Evolutionary conservation across 2,113 vertebrate genomes (phyloP).

Genomic region (Forbesichthys agassizii): DNA sequence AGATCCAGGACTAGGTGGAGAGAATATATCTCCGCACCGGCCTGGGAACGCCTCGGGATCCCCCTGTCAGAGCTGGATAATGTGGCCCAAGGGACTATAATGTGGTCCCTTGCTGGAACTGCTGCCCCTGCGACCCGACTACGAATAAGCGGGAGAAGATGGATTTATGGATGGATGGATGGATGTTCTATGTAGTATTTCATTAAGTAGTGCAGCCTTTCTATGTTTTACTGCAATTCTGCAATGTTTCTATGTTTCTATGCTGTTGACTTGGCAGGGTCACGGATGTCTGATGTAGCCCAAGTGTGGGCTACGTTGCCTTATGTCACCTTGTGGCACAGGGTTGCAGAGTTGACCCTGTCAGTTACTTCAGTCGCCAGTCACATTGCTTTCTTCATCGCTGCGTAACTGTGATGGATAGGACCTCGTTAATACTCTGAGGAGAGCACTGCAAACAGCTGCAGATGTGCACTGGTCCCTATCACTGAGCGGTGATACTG

Average conservation of each 20-base stretch:
- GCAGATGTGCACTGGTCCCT: conserved; percentile 31
- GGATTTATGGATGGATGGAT: too few species aligned
- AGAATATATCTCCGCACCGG: too few species aligned
- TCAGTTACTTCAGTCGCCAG: conserved; percentile 1
- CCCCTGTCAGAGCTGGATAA: too few species aligned
- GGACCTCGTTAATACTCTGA: conserved; percentile 10
- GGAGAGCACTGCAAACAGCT: conserved; percentile 1
- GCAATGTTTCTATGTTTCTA: too few species aligned
- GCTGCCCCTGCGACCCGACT: background rate
- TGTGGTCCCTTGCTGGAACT: too few species aligned
- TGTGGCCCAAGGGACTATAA: too few species aligned
- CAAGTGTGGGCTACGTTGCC: background rate
- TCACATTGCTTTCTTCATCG: conserved; percentile 19
- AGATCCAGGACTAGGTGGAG: too few species aligned
- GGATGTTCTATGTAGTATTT: too few species aligned
- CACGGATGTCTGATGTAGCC: conserved; percentile 16
- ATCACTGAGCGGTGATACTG: conserved; percentile 13
- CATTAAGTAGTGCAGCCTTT: too few species aligned
- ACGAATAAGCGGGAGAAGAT: background rate
- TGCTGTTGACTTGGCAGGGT: background rate
- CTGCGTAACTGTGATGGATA: background rate
- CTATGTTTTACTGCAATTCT: too few species aligned
- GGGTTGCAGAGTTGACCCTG: background rate
- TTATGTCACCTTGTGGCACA: background rate
- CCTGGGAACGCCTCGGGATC: too few species aligned